Conservation (phyloP, 2,113 vertebrate species). For the Eptesicus fuscus region DNA sequence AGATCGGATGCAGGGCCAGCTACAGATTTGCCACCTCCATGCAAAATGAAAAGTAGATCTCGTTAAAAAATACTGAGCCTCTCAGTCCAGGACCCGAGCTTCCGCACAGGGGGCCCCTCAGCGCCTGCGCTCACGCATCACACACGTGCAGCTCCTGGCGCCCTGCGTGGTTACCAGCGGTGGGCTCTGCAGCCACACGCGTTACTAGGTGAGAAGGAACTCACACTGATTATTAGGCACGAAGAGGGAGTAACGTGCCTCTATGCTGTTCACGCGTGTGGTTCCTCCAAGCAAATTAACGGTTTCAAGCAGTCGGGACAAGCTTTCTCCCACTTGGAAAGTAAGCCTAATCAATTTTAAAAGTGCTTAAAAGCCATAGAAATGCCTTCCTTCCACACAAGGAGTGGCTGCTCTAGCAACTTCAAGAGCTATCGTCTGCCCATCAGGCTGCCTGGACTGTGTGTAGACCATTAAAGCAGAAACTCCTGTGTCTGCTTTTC, state of each 20-base stretch:
- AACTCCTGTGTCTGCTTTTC: not conserved
- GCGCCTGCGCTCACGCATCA: fast-evolving
- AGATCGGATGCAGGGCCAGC: fast-evolving
- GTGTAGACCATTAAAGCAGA: fast-evolving
- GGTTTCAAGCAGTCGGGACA: not conserved
- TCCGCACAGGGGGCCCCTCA: fast-evolving
- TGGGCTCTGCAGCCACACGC: fast-evolving
- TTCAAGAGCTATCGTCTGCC: not conserved
- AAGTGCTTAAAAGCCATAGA: not conserved
- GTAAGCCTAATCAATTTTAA: not conserved
- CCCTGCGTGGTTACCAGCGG: fast-evolving
- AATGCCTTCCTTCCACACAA: not conserved
- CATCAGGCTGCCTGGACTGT: not conserved
- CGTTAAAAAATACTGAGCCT: fast-evolving
- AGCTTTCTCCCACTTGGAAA: not conserved
- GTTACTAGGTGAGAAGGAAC: not conserved
- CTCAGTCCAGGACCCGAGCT: fast-evolving
- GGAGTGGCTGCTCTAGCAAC: not conserved
- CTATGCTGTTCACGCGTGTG: fast-evolving
- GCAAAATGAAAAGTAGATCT: too few relatives aligned
- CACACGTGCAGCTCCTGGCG: fast-evolving
- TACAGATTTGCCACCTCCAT: not conserved
- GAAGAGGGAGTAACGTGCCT: fast-evolving
- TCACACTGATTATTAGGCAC: too few relatives aligned
- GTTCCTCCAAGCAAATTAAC: not conserved